These are phyloP conservation scores for Idaea biselata DNA, from an alignment of 2,888 invertebrate genomes.

Conservation along the genomic window DNA sequence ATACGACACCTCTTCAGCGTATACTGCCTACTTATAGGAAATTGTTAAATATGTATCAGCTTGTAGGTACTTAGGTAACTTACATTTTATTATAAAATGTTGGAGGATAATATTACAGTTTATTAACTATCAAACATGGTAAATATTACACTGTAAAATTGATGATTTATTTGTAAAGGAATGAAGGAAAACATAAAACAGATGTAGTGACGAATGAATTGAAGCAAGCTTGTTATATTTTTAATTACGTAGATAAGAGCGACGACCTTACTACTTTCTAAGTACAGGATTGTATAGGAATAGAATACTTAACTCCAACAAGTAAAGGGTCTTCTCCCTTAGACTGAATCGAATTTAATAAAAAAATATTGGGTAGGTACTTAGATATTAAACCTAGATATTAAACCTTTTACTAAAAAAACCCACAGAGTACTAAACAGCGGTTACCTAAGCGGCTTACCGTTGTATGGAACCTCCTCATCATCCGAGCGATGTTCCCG, in stretches of 20 bases:
- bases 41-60: conserved; percentile 7
- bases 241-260: conserved; percentile 17
- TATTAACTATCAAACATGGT: conserved; percentile 14
- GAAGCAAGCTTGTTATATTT: conserved; percentile 24
- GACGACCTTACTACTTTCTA: not conserved
- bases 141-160: conserved; percentile 22
- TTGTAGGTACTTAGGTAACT: conserved; percentile 9
- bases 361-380: too few relatives aligned
- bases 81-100: not conserved
- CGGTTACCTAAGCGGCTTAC: too few relatives aligned
- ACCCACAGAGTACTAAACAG: too few relatives aligned
- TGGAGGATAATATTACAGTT: conserved; percentile 25
- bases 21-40: conserved; percentile 9
- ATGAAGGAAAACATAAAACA: conserved; percentile 19
- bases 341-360: too few relatives aligned
- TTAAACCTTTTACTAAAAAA: too few relatives aligned
- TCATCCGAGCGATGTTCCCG: too few relatives aligned
- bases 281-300: not conserved
- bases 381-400: too few relatives aligned
- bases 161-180: conserved; percentile 15
- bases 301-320: too few relatives aligned
- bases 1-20: conserved; percentile 43
- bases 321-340: too few relatives aligned
- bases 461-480: too few relatives aligned
- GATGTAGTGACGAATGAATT: conserved; percentile 29